Conservation (phyloP, 1,140 invertebrate species). For the Drosophila fuyamai region DNA sequence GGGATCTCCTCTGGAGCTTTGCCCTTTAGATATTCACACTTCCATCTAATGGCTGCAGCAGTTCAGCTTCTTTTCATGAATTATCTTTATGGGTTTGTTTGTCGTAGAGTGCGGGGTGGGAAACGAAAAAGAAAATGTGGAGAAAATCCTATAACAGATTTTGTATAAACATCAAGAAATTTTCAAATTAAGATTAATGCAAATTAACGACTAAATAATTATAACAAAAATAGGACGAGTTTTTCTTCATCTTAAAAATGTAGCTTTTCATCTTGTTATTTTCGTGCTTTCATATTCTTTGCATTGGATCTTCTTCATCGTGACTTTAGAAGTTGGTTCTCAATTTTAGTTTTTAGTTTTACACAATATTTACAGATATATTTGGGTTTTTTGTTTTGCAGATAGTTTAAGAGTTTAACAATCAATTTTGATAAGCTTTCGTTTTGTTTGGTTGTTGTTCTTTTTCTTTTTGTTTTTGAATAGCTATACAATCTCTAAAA, state of each 20-base stretch:
- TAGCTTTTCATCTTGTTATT: slow-evolving; percentile 30
- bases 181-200: slow-evolving; percentile 56
- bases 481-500: slow-evolving; percentile 48
- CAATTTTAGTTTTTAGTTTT: slow-evolving; percentile 38
- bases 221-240: slow-evolving; percentile 74
- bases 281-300: slow-evolving; percentile 15
- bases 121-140: slow-evolving; percentile 22
- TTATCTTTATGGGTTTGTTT: slow-evolving; percentile 4
- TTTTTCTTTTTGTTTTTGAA: slow-evolving; percentile 3
- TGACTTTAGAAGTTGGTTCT: slow-evolving; percentile 41
- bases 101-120: slow-evolving; percentile 29
- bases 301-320: slow-evolving; percentile 19
- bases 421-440: slow-evolving; percentile 50
- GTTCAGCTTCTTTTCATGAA: background rate
- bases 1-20: slow-evolving; percentile 8
- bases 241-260: slow-evolving; percentile 63
- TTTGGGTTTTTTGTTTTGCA: slow-evolving; percentile 14
- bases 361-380: slow-evolving; percentile 59
- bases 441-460: slow-evolving; percentile 26
- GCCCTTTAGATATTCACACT: slow-evolving; percentile 15
- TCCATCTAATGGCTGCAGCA: slow-evolving; percentile 34
- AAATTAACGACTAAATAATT: slow-evolving; percentile 62
- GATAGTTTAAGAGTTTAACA: slow-evolving; percentile 42
- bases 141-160: slow-evolving; percentile 79
- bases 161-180: slow-evolving; percentile 48